Conservation (phyloP, 1,140 invertebrate genomes). For the Dreissena polymorpha region DNA sequence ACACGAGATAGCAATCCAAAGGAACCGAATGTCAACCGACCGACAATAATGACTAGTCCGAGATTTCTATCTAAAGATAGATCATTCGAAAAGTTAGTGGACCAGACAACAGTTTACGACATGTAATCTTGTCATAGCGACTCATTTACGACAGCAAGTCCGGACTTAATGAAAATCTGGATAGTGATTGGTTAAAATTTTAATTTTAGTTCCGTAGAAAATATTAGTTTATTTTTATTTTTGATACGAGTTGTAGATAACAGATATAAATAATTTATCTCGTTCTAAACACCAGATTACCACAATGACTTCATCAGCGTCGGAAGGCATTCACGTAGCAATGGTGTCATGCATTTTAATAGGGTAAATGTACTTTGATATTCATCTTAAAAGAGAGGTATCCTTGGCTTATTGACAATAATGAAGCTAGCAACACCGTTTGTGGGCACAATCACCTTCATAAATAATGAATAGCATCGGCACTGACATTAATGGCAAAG, state of each 20-base stretch:
- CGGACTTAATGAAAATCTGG: conserved; percentile 35
- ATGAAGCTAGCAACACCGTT: too few species aligned
- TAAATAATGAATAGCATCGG: too few species aligned
- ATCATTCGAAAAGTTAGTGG: conserved; percentile 42
- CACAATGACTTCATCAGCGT: conserved; percentile 33
- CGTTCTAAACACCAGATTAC: conserved; percentile 24
- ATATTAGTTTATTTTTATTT: conserved; percentile 6
- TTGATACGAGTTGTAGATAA: too few species aligned
- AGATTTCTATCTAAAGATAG: conserved; percentile 15
- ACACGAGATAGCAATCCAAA: too few species aligned
- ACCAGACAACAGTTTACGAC: conserved; percentile 43
- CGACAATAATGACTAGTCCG: too few species aligned
- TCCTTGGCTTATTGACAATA: too few species aligned
- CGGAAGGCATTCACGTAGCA: conserved; percentile 23
- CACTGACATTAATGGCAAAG: too few species aligned
- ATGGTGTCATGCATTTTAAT: conserved; percentile 38
- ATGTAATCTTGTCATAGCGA: conserved; percentile 37
- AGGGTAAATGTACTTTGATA: too few species aligned
- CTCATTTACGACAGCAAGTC: conserved; percentile 32
- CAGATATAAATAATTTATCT: conserved; percentile 31
- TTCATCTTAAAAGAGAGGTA: too few species aligned
- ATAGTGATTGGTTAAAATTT: conserved; percentile 36
- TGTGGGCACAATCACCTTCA: too few species aligned
- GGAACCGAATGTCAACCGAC: too few species aligned
- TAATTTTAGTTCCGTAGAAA: conserved; percentile 32